Conservation (phyloP, 2,888 invertebrate genomes). For the Orthosia incerta region DNA sequence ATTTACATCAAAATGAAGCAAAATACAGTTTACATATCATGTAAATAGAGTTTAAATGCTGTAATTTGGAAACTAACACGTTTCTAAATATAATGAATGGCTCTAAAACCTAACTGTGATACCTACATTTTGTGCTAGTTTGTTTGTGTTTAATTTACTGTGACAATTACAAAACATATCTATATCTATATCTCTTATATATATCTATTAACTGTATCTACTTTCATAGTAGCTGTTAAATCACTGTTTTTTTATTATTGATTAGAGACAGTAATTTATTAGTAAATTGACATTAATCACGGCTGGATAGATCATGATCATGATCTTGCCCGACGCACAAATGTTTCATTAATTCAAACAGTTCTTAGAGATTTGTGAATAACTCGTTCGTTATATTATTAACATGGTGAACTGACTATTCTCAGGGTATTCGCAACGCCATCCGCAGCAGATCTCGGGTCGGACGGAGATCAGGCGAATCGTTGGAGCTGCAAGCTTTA, state of each 20-base stretch:
- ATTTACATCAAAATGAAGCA: constrained; percentile 4
- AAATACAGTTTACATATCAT: constrained; percentile 3
- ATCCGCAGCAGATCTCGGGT: constrained; percentile 90
- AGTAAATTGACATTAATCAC: neutral
- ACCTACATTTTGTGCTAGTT: constrained; percentile 1
- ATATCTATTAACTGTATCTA: constrained; percentile 13
- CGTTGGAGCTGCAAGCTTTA: constrained; percentile 91
- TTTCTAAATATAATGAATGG: constrained; percentile 7
- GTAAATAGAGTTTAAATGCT: constrained; percentile 25
- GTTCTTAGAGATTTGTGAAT: neutral
- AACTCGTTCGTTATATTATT: neutral
- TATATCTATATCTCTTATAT: no score
- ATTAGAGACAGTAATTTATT: neutral
- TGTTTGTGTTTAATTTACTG: constrained; percentile 33
- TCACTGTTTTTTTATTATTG: neutral
- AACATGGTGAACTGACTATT: neutral
- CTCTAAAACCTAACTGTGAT: constrained; percentile 25
- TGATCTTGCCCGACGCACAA: no score
- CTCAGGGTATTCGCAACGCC: constrained; percentile 91
- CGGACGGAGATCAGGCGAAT: constrained; percentile 91
- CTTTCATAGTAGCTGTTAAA: neutral
- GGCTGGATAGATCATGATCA: neutral
- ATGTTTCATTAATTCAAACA: neutral
- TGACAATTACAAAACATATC: constrained; percentile 10
- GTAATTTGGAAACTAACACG: constrained; percentile 21